Conservation (phyloP, 1,140 invertebrate species). For the Trinorchestia longiramus region DNA sequence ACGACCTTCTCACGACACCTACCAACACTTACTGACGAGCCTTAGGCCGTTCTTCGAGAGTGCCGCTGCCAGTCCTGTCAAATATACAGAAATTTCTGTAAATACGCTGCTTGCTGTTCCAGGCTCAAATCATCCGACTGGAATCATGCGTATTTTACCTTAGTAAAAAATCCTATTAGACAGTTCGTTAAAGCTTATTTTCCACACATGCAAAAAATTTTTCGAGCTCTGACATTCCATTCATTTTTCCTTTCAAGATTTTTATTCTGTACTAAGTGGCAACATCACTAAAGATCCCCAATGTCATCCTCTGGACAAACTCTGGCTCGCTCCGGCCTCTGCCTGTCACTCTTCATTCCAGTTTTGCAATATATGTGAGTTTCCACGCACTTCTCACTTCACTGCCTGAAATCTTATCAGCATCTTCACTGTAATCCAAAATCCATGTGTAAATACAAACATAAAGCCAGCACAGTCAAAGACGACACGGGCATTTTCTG, state of each 20-base stretch:
- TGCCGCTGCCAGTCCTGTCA: neutral
- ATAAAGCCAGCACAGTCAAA: neutral
- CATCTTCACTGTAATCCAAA: neutral
- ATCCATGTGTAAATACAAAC: neutral
- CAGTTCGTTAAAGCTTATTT: neutral
- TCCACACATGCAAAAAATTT: neutral
- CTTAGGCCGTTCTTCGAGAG: neutral
- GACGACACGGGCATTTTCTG: neutral
- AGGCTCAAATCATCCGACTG: neutral
- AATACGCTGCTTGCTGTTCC: neutral
- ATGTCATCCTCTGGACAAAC: neutral
- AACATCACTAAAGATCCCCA: neutral
- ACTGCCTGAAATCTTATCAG: neutral
- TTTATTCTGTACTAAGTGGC: neutral
- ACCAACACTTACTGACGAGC: slow-evolving; percentile 23
- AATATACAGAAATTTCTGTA: neutral
- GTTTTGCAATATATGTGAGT: neutral
- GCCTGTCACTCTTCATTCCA: neutral
- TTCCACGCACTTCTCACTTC: neutral
- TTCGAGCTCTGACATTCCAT: neutral
- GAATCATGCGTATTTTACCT: neutral
- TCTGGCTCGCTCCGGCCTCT: neutral
- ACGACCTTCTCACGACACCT: slow-evolving; percentile 50
- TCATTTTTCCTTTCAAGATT: neutral
- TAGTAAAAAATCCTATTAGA: neutral